phyloP scores from a whole-genome alignment of 1,140 invertebrate species.

The Ridgeia piscesae region DNA sequence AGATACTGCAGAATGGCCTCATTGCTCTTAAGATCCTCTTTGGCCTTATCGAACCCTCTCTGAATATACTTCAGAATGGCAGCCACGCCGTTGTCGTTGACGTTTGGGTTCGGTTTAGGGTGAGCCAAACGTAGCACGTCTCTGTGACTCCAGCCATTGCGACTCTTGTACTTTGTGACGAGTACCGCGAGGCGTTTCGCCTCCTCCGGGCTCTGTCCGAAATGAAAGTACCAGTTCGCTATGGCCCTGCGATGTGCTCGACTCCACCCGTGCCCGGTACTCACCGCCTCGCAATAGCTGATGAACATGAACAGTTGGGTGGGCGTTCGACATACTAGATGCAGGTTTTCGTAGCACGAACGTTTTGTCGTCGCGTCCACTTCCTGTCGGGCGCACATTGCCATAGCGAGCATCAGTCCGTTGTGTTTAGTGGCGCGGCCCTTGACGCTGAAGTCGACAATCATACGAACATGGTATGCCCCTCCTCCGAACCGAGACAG shows the following conservation, averaged over 20 bases:
- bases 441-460: slow-evolving; percentile 26
- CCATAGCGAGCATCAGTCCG: slow-evolving; percentile 65
- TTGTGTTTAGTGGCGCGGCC: slow-evolving; percentile 46
- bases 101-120: slow-evolving; percentile 47
- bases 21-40: slow-evolving; percentile 47
- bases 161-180: slow-evolving; percentile 64
- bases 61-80: slow-evolving; percentile 58
- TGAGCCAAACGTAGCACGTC: slow-evolving; percentile 70
- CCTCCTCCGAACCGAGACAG: slow-evolving; percentile 47
- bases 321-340: slow-evolving; percentile 34
- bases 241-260: slow-evolving; percentile 64
- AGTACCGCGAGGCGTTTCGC: slow-evolving; percentile 65
- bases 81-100: slow-evolving; percentile 41
- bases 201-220: slow-evolving; percentile 44
- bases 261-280: slow-evolving; percentile 60
- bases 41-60: slow-evolving; percentile 51
- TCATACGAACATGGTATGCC: slow-evolving; percentile 30
- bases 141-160: slow-evolving; percentile 68
- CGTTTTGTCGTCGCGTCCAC: slow-evolving; percentile 21
- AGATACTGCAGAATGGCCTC: slow-evolving; percentile 63
- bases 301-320: slow-evolving; percentile 66
- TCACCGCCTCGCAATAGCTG: slow-evolving; percentile 61
- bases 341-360: background rate
- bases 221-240: slow-evolving; percentile 63
- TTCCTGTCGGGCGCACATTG: slow-evolving; percentile 57